Evolutionary conservation across 2,888 invertebrate species (phyloP).

Genomic region (Argyresthia albistria): DNA sequence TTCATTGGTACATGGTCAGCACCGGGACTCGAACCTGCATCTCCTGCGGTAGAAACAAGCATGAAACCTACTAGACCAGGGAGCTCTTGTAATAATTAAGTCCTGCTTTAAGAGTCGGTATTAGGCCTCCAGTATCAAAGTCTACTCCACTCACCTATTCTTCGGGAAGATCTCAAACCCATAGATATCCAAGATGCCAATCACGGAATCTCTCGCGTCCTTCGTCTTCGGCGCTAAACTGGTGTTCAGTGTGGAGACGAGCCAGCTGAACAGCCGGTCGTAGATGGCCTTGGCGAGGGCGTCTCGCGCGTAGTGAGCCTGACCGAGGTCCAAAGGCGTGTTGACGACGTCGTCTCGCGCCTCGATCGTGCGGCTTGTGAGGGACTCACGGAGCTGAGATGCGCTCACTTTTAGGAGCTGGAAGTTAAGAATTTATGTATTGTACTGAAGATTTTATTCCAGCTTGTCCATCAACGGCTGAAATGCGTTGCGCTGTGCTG

Average conservation of each 20-base stretch:
- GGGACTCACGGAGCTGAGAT: conserved; percentile 76
- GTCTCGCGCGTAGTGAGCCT: conserved; percentile 89
- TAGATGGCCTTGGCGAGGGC: conserved; percentile 94
- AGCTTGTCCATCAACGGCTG: no score
- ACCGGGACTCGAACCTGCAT: no score
- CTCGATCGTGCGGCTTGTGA: conserved; percentile 89
- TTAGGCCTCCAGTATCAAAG: conserved; percentile 6
- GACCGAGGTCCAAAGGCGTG: conserved; percentile 85
- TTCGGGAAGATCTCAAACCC: conserved; percentile 94
- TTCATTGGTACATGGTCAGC: no score
- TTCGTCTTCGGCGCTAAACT: conserved; percentile 77
- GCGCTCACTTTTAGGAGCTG: conserved; percentile 83
- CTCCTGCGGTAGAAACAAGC: no score
- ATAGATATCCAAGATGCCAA: conserved; percentile 94
- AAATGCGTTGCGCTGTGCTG: no score
- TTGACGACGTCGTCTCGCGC: conserved; percentile 87
- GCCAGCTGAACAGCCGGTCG: conserved; percentile 92
- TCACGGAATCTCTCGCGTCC: conserved; percentile 76
- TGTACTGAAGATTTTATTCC: no score
- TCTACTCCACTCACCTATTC: conserved; percentile 75
- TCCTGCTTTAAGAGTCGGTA: no score
- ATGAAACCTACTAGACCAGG: no score
- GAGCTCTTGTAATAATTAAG: no score
- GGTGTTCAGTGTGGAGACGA: conserved; percentile 84
- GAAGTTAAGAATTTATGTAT: not conserved